Conservation (phyloP, 2,888 invertebrate species). For the Andricus curvator region DNA sequence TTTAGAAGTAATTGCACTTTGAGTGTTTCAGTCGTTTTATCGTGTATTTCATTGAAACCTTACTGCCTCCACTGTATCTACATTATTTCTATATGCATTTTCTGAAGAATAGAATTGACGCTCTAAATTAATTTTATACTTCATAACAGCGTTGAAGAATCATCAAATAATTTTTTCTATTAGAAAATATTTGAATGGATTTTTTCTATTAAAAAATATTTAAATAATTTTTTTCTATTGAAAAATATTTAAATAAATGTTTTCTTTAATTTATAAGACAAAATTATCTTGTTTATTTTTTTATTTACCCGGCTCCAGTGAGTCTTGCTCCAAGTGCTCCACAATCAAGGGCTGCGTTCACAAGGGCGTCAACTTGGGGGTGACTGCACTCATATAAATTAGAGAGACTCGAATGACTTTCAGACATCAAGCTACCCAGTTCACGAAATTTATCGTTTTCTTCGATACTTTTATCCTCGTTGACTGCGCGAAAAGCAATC, state of each 20-base stretch:
- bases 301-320: constrained; percentile 93
- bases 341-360: constrained; percentile 85
- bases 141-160: neutral
- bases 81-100: neutral
- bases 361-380: constrained; percentile 90
- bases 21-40: constrained; percentile 5
- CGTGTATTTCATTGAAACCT: constrained; percentile 15
- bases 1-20: constrained; percentile 24
- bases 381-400: constrained; percentile 96
- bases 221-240: neutral
- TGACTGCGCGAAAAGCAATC: constrained; percentile 71
- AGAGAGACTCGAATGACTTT: constrained; percentile 92
- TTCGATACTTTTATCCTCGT: constrained; percentile 66
- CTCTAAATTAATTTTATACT: neutral
- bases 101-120: neutral
- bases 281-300: neutral
- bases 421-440: constrained; percentile 91
- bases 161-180: too few species aligned
- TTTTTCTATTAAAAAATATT: neutral
- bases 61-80: neutral
- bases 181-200: neutral
- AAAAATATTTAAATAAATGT: neutral
- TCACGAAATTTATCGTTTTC: constrained; percentile 78
- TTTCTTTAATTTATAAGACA: neutral
- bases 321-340: constrained; percentile 91